Evolutionary conservation across 1,140 invertebrate genomes (phyloP).

Genomic region (Trachymyrmex septentrionalis): DNA sequence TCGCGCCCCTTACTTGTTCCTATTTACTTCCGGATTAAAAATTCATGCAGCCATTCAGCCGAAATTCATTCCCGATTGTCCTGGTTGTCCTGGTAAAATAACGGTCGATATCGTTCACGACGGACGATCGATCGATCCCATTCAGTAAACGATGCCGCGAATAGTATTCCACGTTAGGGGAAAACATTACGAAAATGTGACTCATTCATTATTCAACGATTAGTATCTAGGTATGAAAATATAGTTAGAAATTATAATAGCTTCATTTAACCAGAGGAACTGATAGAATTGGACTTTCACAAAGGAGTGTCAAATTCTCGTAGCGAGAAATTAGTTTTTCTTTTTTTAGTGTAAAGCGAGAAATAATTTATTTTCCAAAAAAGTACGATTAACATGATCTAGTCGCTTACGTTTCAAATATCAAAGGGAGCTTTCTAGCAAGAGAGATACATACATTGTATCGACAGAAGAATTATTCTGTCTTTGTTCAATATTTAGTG

Average conservation of each 20-base stretch:
- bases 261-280: not conserved
- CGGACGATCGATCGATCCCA: not conserved
- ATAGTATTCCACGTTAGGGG: not conserved
- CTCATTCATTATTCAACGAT: conserved; percentile 14
- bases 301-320: no score
- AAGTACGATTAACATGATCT: not conserved
- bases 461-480: no score
- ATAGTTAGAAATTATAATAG: not conserved
- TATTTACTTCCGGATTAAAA: conserved; percentile 59
- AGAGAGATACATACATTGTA: no score
- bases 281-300: not conserved
- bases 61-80: conserved; percentile 44
- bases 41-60: conserved; percentile 30
- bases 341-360: not conserved
- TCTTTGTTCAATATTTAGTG: no score
- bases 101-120: conserved; percentile 30
- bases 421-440: no score
- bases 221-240: not conserved
- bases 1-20: conserved; percentile 20
- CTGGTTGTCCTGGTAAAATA: conserved; percentile 14
- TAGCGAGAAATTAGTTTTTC: not conserved
- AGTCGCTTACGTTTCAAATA: not conserved
- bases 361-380: not conserved
- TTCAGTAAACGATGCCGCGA: conserved; percentile 24
- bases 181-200: not conserved